These are phyloP conservation scores for Panthera tigris DNA, from an alignment of 2,113 vertebrate genomes.

Conservation along the genomic window DNA sequence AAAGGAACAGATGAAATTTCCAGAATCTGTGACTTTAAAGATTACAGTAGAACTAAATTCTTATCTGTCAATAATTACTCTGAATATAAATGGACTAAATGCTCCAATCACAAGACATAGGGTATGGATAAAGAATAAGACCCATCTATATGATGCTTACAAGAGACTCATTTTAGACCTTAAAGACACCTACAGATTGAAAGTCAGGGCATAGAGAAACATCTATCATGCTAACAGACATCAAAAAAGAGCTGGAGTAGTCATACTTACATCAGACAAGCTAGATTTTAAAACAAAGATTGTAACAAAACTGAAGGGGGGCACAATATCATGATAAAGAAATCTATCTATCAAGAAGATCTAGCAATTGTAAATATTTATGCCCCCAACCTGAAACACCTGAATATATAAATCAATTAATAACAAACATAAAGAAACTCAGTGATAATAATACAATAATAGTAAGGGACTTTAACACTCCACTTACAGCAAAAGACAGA, in stretches of 20 bases:
- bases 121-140: neutral
- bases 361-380: neutral
- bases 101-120: neutral
- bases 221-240: neutral
- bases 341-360: neutral
- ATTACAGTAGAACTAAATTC: neutral
- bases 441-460: neutral
- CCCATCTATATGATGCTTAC: neutral
- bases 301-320: neutral
- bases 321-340: neutral
- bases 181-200: neutral
- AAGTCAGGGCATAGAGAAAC: neutral
- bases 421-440: neutral
- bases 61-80: neutral
- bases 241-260: neutral
- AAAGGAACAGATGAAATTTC: neutral
- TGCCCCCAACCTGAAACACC: neutral
- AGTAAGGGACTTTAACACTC: neutral
- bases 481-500: neutral
- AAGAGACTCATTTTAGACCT: neutral
- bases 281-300: neutral
- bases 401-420: neutral
- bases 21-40: neutral
- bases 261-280: neutral
- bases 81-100: neutral